Conservation (phyloP, 2,888 invertebrate genomes). For the Ochropacha duplaris region DNA sequence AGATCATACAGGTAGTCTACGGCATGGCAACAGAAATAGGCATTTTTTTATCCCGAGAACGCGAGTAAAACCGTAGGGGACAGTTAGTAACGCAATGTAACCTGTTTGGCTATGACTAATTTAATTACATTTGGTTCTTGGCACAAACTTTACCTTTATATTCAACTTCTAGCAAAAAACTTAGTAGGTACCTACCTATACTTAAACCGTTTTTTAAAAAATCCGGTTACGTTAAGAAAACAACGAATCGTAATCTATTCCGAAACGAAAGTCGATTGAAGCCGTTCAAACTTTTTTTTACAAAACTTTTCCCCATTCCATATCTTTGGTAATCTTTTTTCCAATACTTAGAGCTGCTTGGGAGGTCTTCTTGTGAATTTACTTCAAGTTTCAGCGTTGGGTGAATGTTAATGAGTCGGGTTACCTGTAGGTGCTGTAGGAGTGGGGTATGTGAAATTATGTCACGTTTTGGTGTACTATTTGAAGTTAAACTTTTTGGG, state of each 20-base stretch:
- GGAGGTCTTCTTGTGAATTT: neutral
- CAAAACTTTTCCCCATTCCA: neutral
- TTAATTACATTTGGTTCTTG: too few species aligned
- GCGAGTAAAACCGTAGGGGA: too few species aligned
- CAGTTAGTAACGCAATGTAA: too few species aligned
- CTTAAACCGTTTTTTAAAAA: neutral
- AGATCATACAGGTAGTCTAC: too few species aligned
- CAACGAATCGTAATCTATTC: neutral
- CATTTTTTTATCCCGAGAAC: too few species aligned
- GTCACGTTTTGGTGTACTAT: neutral
- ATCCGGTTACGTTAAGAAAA: neutral
- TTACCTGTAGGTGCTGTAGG: neutral
- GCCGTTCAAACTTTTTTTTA: neutral
- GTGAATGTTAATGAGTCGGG: neutral
- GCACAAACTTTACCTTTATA: too few species aligned
- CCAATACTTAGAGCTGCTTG: neutral
- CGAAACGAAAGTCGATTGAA: neutral
- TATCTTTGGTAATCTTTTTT: constrained; percentile 1
- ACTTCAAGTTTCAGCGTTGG: neutral
- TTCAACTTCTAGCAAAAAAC: too few species aligned
- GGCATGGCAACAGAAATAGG: too few species aligned
- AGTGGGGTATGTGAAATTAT: neutral
- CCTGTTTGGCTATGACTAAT: too few species aligned
- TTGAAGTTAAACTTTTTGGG: too few species aligned
- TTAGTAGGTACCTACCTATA: too few species aligned